These are phyloP conservation scores for Deroptyus accipitrinus DNA, from an alignment of 2,113 vertebrate species.

Conservation along the genomic window DNA sequence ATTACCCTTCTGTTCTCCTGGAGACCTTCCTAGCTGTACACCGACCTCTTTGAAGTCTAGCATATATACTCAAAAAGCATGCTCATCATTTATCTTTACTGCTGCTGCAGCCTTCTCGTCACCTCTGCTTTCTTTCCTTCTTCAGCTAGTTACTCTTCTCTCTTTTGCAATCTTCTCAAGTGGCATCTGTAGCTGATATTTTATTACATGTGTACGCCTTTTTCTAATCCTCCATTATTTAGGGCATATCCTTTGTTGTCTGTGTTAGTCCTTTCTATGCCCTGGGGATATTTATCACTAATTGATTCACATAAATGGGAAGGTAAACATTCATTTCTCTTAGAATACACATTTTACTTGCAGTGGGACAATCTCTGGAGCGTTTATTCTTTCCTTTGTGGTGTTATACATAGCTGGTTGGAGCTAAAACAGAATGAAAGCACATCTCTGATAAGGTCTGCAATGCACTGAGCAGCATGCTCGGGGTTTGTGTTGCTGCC, in stretches of 20 bases:
- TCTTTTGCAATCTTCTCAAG: conserved; percentile 27
- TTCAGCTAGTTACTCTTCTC: not conserved
- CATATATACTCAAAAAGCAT: conserved; percentile 9
- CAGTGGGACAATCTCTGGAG: not conserved
- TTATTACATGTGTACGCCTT: conserved; percentile 24
- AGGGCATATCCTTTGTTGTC: conserved; percentile 26
- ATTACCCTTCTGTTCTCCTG: conserved; percentile 64
- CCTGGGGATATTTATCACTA: conserved; percentile 21
- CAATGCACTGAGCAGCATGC: not conserved
- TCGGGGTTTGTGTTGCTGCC: not conserved
- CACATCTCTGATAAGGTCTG: not conserved
- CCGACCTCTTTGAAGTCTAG: conserved; percentile 25
- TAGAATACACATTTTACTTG: not conserved
- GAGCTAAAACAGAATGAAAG: not conserved
- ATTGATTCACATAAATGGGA: conserved; percentile 32
- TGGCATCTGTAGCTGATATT: conserved; percentile 24
- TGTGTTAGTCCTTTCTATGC: not conserved
- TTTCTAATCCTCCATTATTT: conserved; percentile 37
- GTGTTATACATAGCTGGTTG: not conserved
- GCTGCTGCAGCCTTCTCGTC: not conserved
- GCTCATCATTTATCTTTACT: conserved; percentile 59
- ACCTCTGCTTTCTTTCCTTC: conserved; percentile 38
- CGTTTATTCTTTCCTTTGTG: not conserved
- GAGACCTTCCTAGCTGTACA: conserved; percentile 33
- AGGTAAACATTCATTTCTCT: conserved; percentile 51